Percentiles rank a stretch among this genome's conserved stretches.
phyloP scores from a whole-genome alignment of 2,888 invertebrate species.

The Acanthosoma haemorrhoidale region DNA sequence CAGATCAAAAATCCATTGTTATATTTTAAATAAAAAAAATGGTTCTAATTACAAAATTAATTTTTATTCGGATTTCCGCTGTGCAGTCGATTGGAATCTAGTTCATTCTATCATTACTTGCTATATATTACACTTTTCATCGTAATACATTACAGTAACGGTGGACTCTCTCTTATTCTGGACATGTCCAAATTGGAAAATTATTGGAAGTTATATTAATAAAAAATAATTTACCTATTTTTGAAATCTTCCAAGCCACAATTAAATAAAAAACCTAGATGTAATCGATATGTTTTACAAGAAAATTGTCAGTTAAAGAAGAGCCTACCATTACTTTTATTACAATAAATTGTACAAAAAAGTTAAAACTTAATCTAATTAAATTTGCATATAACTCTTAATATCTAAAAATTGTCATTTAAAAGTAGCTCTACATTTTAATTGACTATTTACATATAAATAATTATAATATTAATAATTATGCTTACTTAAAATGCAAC shows the following conservation, averaged over 20 bases:
- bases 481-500: too few species aligned
- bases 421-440: neutral
- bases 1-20: neutral
- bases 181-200: too few species aligned
- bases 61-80: neutral
- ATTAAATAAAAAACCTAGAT: too few species aligned
- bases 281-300: too few species aligned
- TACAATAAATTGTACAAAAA: neutral
- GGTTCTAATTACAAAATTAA: neutral
- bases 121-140: neutral
- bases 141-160: neutral
- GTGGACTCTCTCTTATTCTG: too few species aligned
- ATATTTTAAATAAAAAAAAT: neutral
- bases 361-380: slow-evolving; percentile 1
- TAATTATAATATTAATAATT: slow-evolving; percentile 11
- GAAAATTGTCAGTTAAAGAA: too few species aligned
- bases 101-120: neutral
- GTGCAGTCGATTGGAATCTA: too few species aligned
- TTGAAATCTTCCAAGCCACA: too few species aligned
- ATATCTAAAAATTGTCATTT: neutral
- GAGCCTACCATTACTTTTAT: too few species aligned
- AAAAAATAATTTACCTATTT: too few species aligned
- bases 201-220: too few species aligned
- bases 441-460: slow-evolving; percentile 12
- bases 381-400: too few species aligned